Conservation (phyloP, 2,888 invertebrate genomes). For the Leucoptera coffeella region DNA sequence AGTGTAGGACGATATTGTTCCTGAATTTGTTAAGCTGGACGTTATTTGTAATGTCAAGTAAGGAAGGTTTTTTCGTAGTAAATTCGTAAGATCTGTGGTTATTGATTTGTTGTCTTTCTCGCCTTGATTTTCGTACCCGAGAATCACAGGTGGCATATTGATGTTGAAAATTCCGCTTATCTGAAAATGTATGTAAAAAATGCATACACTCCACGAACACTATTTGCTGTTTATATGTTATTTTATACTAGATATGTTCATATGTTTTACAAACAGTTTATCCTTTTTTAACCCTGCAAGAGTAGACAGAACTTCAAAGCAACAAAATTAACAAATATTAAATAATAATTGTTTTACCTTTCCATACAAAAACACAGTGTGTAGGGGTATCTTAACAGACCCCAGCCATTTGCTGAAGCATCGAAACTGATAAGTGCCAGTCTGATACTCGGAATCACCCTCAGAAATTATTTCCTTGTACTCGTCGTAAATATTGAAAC, state of each 20-base stretch:
- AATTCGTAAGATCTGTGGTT: slow-evolving; percentile 22
- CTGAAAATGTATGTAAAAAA: slow-evolving; percentile 55
- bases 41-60: slow-evolving; percentile 25
- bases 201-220: no score
- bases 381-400: slow-evolving; percentile 69
- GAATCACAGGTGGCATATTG: slow-evolving; percentile 63
- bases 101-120: slow-evolving; percentile 16
- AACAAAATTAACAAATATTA: neutral
- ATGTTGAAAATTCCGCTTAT: slow-evolving; percentile 79
- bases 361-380: slow-evolving; percentile 63
- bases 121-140: slow-evolving; percentile 56
- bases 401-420: slow-evolving; percentile 77
- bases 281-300: no score
- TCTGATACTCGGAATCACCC: slow-evolving; percentile 55
- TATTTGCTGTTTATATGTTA: slow-evolving; percentile 4
- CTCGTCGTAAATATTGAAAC: slow-evolving; percentile 74
- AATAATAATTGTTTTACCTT: slow-evolving; percentile 43
- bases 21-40: slow-evolving; percentile 23
- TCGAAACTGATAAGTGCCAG: slow-evolving; percentile 64
- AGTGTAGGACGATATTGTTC: slow-evolving; percentile 15
- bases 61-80: slow-evolving; percentile 25
- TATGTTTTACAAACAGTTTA: no score
- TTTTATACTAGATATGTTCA: no score
- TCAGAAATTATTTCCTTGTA: slow-evolving; percentile 63
- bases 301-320: no score